Evolutionary conservation across 1,140 invertebrate species (phyloP), one percentile per base, ranked within the genome.

Genomic region (Argopecten irradians): DNA sequence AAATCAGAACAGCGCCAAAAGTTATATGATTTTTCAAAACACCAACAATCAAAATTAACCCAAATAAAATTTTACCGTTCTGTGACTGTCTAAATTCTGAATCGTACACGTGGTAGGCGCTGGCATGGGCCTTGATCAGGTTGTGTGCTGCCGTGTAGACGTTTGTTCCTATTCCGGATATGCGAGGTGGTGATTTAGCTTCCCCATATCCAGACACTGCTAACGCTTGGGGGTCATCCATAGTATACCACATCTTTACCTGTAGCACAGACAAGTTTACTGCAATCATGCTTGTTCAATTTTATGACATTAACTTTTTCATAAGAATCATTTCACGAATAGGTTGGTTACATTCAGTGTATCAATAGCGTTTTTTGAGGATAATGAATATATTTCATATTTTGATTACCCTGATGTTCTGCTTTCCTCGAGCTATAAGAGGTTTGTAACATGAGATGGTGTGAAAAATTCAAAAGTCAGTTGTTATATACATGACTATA

Each of bases 241-340:
- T 91, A 1, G 95, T 96, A 2, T 96, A 91, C 95, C 95, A 96
- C 9, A 91, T 88, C 83, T 95, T 95, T 0, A 96, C 95, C 91
- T 95, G 85, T 46, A 86, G 85, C 43, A 13, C 35, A 43, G 34
- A 32, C 5, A 71, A 35, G 19, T 41, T n/a, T 46, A 1, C 7
- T 35, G 22, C 34, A 34, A 16, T 34, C 82, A n/a, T n/a, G n/a
- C n/a, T n/a, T n/a, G n/a, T n/a, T n/a, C n/a, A n/a, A n/a, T n/a
- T n/a, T 33, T 19, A 19, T 32, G 33, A 13, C 33, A 11, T 19
- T 83, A 83, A 16, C 13, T 83, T 14, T 83, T 13, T 13, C 14
- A 32, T 32, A 19, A 19, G 32, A 83, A 16, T 11, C 13, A 19
- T 13, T 13, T 13, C 13, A 22, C 32, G 83, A 83, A 83, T 22